Conservation (phyloP, 2,888 invertebrate genomes). For the Acronicta aceris region DNA sequence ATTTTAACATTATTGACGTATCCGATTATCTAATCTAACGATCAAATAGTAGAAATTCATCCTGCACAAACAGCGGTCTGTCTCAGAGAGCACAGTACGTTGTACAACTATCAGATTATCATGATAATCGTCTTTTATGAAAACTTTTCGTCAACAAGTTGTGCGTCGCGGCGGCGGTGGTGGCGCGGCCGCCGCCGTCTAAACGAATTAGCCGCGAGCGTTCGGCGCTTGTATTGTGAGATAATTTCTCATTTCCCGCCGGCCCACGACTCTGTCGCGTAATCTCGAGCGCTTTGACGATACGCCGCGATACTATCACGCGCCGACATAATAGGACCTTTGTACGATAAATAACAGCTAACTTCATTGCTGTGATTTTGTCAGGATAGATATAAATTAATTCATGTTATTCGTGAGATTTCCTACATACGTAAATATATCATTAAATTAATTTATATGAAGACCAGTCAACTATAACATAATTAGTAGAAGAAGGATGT, state of each 20-base stretch:
- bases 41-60: too few relatives aligned
- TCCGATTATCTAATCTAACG: too few relatives aligned
- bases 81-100: neutral
- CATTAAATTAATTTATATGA: too few relatives aligned
- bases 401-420: too few relatives aligned
- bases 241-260: conserved; percentile 29
- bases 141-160: conserved; percentile 10
- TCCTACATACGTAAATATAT: too few relatives aligned
- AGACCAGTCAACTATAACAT: too few relatives aligned
- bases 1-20: too few relatives aligned
- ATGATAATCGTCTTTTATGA: conserved; percentile 2
- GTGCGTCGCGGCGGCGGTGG: neutral
- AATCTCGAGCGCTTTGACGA: conserved; percentile 23
- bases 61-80: too few relatives aligned
- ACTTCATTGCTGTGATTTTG: conserved; percentile 12
- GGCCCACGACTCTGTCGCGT: conserved; percentile 10
- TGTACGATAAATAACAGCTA: conserved; percentile 23
- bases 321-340: conserved; percentile 17
- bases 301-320: conserved; percentile 26
- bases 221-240: conserved; percentile 19
- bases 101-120: neutral
- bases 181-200: neutral
- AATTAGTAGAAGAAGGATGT: too few relatives aligned
- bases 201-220: conserved; percentile 9
- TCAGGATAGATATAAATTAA: too few relatives aligned